Evolutionary conservation across 2,113 vertebrate species (phyloP).

Genomic region (Macroglossus sobrinus): DNA sequence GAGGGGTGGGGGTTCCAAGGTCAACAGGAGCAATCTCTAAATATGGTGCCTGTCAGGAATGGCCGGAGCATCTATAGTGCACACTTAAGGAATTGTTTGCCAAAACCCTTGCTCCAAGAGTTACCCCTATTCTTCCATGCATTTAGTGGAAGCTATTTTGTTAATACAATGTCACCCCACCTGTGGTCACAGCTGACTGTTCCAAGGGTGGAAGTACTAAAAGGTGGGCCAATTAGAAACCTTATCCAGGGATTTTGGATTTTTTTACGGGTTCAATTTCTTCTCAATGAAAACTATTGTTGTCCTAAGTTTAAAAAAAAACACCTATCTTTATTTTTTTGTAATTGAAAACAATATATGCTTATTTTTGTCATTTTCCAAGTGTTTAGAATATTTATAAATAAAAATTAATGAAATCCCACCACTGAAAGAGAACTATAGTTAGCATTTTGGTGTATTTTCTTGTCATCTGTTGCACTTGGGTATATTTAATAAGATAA

Average conservation of each 20-base stretch:
- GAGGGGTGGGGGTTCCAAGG: background rate
- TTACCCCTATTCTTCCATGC: background rate
- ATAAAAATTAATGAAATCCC: constrained; percentile 21
- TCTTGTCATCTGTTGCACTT: background rate
- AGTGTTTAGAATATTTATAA: constrained; percentile 25
- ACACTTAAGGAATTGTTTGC: background rate
- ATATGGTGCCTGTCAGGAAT: background rate
- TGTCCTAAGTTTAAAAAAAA: background rate
- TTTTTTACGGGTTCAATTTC: background rate
- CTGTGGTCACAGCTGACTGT: background rate
- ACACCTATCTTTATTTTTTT: background rate
- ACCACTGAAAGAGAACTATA: background rate
- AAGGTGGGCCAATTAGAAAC: background rate
- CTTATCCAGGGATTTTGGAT: background rate
- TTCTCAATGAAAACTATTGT: background rate
- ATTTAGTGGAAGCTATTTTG: background rate
- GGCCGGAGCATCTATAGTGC: background rate
- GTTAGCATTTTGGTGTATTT: constrained; percentile 3
- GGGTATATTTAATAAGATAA: background rate
- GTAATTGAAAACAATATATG: constrained; percentile 30
- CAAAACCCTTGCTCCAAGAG: background rate
- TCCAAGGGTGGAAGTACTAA: background rate
- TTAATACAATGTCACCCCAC: background rate
- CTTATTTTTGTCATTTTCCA: constrained; percentile 8
- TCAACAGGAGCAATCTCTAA: background rate